Base-by-base conservation (phyloP, 2,888 invertebrate genomes). In the Cremastinae sp. region DNA sequence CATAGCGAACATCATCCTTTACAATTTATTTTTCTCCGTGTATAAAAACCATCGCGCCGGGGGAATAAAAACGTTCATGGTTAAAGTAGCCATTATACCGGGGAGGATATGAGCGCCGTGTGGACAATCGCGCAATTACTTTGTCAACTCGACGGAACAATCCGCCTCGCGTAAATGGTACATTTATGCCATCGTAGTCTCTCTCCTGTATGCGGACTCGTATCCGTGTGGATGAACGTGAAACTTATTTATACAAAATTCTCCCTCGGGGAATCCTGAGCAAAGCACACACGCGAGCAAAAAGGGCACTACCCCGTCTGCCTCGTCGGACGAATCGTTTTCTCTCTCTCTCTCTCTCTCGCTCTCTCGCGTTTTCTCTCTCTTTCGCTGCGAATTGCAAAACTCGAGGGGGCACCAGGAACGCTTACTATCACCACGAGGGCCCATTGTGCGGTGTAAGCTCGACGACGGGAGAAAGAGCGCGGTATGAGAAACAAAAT, bases 141-240 rank as follows among this genome's bases (percentile, higher is more conserved):
- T 75, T 79, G 74, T 74, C 78, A 75, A 75, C 75, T 69, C 59
- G 69, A 69, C 55, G 73, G 73, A 76, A 76, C 76, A 70, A 73
- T 76, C 64, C 41, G 12, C 53, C 53, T 64, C 68, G 45, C 55
- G 35, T 72, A 64, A 73, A 76, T 73, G 73, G 69, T 61, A 65
- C 69, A 74, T 74, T 69, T 64, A 69, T 56, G 35, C 58, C 43
- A 47, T 62, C 37, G 37, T 8, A 16, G 35, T 12, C n/a, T 53
- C 22, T 4, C 10, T 20, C 10, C 3, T 49, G 49, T 18, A 22
- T 53, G 20, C 12, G n/a, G 8, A 45, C 39, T 28, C 45, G 20
- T 8, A 14, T 8, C 2, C 2, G n/a, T 28, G 20, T 43, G 10
- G 45, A 18, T 37, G 43, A 39, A 35, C 14, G 51, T 66, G 8